phyloP scores from a whole-genome alignment of 2,888 invertebrate genomes.

The Unio pictorum region DNA sequence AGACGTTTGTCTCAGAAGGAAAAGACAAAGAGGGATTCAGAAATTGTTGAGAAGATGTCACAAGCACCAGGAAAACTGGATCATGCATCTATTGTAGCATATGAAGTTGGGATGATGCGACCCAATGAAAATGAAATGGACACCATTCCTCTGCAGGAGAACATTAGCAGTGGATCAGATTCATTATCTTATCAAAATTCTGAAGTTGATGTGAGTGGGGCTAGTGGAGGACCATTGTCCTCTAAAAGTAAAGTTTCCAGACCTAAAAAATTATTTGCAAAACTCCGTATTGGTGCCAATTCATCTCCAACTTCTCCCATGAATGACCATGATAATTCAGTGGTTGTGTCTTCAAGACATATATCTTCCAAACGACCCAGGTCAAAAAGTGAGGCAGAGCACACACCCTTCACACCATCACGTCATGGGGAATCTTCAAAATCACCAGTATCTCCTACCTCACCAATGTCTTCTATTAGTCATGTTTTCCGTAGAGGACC shows the following conservation, averaged over 20 bases:
- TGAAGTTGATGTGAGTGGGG: constrained; percentile 5
- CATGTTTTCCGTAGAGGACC: constrained; percentile 12
- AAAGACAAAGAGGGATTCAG: constrained; percentile 63
- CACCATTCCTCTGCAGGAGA: constrained; percentile 38
- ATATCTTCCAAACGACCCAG: constrained; percentile 42
- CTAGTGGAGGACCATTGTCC: constrained; percentile 65
- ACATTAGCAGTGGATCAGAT: constrained; percentile 20
- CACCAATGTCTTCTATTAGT: not conserved
- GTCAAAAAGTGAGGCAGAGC: constrained; percentile 24
- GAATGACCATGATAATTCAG: constrained; percentile 20
- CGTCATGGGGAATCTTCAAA: not conserved
- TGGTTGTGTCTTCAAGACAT: constrained; percentile 29
- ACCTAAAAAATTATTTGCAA: constrained; percentile 59
- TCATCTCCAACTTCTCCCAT: constrained; percentile 37
- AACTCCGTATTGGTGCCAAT: constrained; percentile 46
- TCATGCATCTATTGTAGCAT: constrained; percentile 89
- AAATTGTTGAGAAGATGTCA: constrained; percentile 81
- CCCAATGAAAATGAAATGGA: constrained; percentile 58
- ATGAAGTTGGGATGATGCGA: constrained; percentile 76
- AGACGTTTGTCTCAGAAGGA: constrained; percentile 65
- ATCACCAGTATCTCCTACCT: too few species aligned
- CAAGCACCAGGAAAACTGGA: constrained; percentile 90
- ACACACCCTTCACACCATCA: constrained; percentile 27
- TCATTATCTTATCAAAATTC: constrained; percentile 8
- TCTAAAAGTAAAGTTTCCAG: constrained; percentile 36